A percentile compares a stretch with the other conserved stretches of the same genome.
Conservation (phyloP, 2,888 invertebrate species). For the Chorisops tibialis region DNA sequence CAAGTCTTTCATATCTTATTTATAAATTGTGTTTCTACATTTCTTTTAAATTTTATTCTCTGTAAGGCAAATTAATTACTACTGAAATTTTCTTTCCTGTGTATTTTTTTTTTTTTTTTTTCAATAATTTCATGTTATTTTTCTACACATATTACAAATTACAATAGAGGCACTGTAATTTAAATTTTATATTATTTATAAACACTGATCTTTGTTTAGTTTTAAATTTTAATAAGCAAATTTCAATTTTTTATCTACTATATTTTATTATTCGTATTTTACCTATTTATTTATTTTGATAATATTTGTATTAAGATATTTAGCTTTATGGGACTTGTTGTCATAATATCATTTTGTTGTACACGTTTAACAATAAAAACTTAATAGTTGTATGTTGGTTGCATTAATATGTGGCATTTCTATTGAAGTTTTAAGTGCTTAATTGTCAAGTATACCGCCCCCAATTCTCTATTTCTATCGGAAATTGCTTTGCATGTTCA, state of each 20-base stretch:
- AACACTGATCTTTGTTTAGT: background rate
- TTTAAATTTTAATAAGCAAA: slow-evolving; percentile 8
- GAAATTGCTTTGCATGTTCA: no score
- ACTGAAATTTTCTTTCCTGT: slow-evolving; percentile 8
- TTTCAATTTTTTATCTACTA: background rate
- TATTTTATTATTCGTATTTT: background rate
- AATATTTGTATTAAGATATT: no score
- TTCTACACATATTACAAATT: slow-evolving; percentile 25
- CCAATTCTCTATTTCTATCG: no score
- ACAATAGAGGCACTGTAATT: slow-evolving; percentile 32
- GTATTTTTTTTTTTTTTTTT: background rate
- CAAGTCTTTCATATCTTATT: background rate
- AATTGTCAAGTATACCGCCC: no score
- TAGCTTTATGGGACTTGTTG: no score
- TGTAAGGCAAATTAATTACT: slow-evolving; percentile 7
- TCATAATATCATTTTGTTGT: no score
- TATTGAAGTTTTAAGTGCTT: no score
- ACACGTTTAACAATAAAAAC: no score
- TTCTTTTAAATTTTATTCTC: background rate
- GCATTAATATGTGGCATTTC: no score
- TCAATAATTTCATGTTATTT: background rate
- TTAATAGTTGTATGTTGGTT: no score
- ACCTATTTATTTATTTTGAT: background rate
- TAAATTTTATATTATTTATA: background rate
- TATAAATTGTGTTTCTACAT: background rate